These are phyloP conservation scores for mouse (Mus musculus) DNA, from an alignment of 2,113 vertebrate genomes.

Conservation along the genomic window GRCm39 chr1:89948001-89948500, in stretches of 20 bases:
- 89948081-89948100: neutral
- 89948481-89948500: neutral
- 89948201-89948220: neutral
- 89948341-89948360: neutral
- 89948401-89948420: neutral
- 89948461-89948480: neutral
- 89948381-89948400: neutral
- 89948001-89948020: neutral
- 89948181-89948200: neutral
- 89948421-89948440: accelerated
- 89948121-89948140: neutral
- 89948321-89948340: neutral
- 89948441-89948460: neutral
- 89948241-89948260: neutral
- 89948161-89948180: neutral
- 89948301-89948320: neutral
- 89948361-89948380: neutral
- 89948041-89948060: neutral
- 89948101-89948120: neutral
- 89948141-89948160: neutral
- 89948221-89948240: too few species aligned
- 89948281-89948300: neutral
- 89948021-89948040: neutral
- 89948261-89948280: neutral
- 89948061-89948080: neutral